Evolutionary conservation across 2,888 invertebrate genomes (phyloP).

Genomic region (Epistrophella euchroma): DNA sequence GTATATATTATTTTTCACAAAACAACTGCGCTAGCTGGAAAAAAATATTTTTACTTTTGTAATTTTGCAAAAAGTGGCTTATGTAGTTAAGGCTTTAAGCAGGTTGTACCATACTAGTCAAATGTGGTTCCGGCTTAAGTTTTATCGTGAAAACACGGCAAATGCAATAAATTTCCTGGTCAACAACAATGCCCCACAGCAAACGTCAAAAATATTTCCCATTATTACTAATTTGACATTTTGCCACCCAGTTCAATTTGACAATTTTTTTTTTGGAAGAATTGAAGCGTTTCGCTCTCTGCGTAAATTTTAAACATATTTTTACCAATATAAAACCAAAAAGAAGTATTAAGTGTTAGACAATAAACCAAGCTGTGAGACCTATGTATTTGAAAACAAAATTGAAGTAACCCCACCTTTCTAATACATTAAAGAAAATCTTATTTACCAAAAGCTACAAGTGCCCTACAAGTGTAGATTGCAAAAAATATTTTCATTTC

Average conservation of each 20-base stretch:
- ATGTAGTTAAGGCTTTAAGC: too few relatives aligned
- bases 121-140: too few relatives aligned
- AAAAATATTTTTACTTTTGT: too few relatives aligned
- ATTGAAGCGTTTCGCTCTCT: constrained; percentile 16
- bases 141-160: too few relatives aligned
- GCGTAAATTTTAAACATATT: constrained; percentile 54
- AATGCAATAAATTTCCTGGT: background rate
- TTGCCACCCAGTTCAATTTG: constrained; percentile 60
- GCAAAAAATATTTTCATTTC: background rate
- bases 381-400: background rate
- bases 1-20: too few relatives aligned
- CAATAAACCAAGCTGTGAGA: constrained; percentile 46
- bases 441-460: constrained; percentile 25
- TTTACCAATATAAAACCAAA: constrained; percentile 42
- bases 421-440: background rate
- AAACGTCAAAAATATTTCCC: constrained; percentile 38
- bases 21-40: too few relatives aligned
- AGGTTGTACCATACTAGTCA: too few relatives aligned
- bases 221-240: constrained; percentile 40
- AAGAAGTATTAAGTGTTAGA: constrained; percentile 3
- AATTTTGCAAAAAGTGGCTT: too few relatives aligned
- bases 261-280: constrained; percentile 25
- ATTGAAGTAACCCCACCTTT: constrained; percentile 40
- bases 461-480: constrained; percentile 17
- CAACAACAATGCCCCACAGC: constrained; percentile 8